A percentile compares a stretch with the other conserved stretches of the same genome.
phyloP scores from a whole-genome alignment of 2,888 invertebrate genomes.

The Heliconius ethilla region DNA sequence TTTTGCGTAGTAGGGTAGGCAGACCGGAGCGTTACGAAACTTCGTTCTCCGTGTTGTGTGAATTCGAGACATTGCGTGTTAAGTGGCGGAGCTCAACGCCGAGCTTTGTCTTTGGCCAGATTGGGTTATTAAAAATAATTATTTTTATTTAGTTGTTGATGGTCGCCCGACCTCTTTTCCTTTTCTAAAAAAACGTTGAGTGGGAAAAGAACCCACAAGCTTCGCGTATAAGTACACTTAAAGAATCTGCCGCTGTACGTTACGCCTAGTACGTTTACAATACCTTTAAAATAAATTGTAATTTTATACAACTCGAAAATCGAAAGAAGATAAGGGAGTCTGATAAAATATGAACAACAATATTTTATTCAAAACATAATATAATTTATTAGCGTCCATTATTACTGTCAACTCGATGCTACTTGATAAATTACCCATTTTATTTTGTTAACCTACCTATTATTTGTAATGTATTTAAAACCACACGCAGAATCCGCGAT shows the following conservation, averaged over 20 bases:
- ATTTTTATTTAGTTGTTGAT: too few species aligned
- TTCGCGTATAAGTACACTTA: too few species aligned
- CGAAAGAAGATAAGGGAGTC: background rate
- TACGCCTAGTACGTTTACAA: too few species aligned
- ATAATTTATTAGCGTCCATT: background rate
- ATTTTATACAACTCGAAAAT: background rate
- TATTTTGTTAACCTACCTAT: background rate
- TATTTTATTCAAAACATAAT: constrained; percentile 6
- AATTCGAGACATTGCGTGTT: background rate
- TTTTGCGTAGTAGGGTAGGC: background rate
- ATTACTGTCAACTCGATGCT: background rate
- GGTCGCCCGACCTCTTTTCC: background rate
- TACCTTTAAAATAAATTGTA: too few species aligned
- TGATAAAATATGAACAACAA: background rate
- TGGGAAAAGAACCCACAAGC: too few species aligned
- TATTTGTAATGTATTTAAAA: background rate
- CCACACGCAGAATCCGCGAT: background rate
- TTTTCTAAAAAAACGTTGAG: background rate
- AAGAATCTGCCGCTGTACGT: background rate
- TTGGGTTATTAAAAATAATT: too few species aligned
- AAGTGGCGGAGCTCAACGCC: background rate
- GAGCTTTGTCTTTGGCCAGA: background rate
- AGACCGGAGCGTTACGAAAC: too few species aligned
- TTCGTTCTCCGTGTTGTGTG: too few species aligned
- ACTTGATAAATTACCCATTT: background rate